phyloP scores from a whole-genome alignment of 2,888 invertebrate species.

The Oegoconia quadripuncta region DNA sequence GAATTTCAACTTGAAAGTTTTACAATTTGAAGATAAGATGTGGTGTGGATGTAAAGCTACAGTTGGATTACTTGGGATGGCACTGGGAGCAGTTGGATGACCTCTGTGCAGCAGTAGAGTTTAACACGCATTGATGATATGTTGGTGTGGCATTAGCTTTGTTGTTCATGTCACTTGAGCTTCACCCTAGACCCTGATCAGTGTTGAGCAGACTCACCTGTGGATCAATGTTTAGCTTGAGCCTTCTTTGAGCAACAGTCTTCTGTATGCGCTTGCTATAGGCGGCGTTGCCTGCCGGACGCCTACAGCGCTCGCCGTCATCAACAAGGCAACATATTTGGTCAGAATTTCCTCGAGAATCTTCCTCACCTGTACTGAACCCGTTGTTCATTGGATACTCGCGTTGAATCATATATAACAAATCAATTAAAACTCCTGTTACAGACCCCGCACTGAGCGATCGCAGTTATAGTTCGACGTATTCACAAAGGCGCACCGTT shows the following conservation, averaged over 20 bases:
- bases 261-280: constrained; percentile 98
- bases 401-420: constrained; percentile 78
- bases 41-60: too few relatives aligned
- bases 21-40: too few relatives aligned
- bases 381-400: constrained; percentile 88
- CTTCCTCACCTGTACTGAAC: constrained; percentile 94
- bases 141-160: too few relatives aligned
- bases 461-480: constrained; percentile 53
- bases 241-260: constrained; percentile 93
- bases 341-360: constrained; percentile 91
- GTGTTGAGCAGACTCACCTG: constrained; percentile 42
- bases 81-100: too few relatives aligned
- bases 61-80: too few relatives aligned
- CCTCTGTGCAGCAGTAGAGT: too few relatives aligned
- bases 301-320: constrained; percentile 91
- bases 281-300: constrained; percentile 95
- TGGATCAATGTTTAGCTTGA: constrained; percentile 92
- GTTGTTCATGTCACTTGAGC: too few relatives aligned
- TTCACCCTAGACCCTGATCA: too few relatives aligned
- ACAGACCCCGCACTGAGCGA: constrained; percentile 56
- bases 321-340: constrained; percentile 96
- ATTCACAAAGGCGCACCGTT: constrained; percentile 61
- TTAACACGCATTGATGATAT: too few relatives aligned
- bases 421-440: constrained; percentile 51
- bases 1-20: too few relatives aligned